Percentiles rank a stretch among this genome's conserved stretches.
These are phyloP conservation scores for Anaspis maculata DNA, from an alignment of 2,888 invertebrate species.

Conservation along the genomic window DNA sequence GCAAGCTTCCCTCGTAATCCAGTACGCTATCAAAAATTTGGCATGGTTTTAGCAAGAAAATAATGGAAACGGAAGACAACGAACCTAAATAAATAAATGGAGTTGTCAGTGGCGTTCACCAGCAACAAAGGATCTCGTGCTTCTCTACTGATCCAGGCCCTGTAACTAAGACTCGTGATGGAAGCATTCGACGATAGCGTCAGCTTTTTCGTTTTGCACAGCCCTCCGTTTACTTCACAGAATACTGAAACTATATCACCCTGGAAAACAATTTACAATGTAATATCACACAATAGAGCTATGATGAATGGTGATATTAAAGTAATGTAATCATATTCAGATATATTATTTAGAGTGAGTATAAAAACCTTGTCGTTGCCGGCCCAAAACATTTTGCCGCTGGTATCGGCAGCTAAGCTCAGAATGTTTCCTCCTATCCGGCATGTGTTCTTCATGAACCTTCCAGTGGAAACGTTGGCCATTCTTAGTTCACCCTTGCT, in stretches of 20 bases:
- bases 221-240: constrained; percentile 34
- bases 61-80: too few relatives aligned
- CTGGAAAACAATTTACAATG: too few relatives aligned
- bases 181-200: constrained; percentile 35
- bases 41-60: too few relatives aligned
- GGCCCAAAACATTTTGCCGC: constrained; percentile 73
- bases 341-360: background rate
- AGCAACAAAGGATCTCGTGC: constrained; percentile 57
- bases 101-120: constrained; percentile 69
- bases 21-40: constrained; percentile 46
- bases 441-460: constrained; percentile 58
- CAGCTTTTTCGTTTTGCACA: constrained; percentile 31
- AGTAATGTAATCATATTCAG: too few relatives aligned
- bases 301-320: too few relatives aligned
- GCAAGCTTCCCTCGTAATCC: constrained; percentile 58
- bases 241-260: constrained; percentile 37
- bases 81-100: constrained; percentile 54
- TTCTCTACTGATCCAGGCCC: constrained; percentile 76
- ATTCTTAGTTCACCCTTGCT: constrained; percentile 66
- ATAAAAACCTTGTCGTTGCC: constrained; percentile 63
- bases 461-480: constrained; percentile 78
- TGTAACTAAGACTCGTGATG: constrained; percentile 67
- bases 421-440: constrained; percentile 55
- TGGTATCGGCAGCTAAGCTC: constrained; percentile 68
- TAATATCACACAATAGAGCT: too few relatives aligned